Conservation (phyloP, 2,797 vertebrate genomes). For the Macropodus opercularis region DNA sequence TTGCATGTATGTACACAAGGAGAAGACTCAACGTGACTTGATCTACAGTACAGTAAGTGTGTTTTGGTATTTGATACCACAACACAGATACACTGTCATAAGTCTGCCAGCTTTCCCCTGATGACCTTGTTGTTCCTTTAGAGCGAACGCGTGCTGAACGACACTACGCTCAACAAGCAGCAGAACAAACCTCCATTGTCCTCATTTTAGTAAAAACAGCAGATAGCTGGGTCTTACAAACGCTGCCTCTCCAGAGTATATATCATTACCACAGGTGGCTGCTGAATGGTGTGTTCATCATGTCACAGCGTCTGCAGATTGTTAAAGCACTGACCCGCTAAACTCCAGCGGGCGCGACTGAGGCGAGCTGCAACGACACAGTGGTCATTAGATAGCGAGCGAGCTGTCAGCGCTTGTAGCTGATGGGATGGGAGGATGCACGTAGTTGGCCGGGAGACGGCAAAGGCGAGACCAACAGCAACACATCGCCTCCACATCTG, state of each 20-base stretch:
- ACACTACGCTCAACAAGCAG: too few species aligned
- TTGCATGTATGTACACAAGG: neutral
- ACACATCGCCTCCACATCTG: conserved; percentile 73
- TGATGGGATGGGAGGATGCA: conserved; percentile 42
- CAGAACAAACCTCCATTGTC: conserved; percentile 13
- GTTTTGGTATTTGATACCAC: neutral
- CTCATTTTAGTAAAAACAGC: neutral
- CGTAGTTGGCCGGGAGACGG: conserved; percentile 20
- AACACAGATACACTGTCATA: conserved; percentile 16
- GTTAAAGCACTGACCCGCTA: conserved; percentile 26
- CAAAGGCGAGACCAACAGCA: conserved; percentile 41
- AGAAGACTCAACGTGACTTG: neutral
- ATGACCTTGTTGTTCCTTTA: conserved; percentile 31
- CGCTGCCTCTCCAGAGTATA: conserved; percentile 18
- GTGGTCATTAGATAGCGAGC: conserved; percentile 25
- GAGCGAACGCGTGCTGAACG: too few species aligned
- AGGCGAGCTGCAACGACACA: conserved; percentile 21
- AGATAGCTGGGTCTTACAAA: neutral
- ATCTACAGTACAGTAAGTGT: conserved; percentile 28
- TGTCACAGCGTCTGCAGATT: conserved; percentile 20
- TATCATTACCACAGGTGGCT: conserved; percentile 33
- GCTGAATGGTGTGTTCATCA: conserved; percentile 18
- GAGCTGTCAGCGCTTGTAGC: conserved; percentile 43
- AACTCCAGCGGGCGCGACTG: neutral
- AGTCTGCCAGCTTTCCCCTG: conserved; percentile 12